phyloP scores from a whole-genome alignment of 1,140 invertebrate species.

The Coenobita brevimanus region DNA sequence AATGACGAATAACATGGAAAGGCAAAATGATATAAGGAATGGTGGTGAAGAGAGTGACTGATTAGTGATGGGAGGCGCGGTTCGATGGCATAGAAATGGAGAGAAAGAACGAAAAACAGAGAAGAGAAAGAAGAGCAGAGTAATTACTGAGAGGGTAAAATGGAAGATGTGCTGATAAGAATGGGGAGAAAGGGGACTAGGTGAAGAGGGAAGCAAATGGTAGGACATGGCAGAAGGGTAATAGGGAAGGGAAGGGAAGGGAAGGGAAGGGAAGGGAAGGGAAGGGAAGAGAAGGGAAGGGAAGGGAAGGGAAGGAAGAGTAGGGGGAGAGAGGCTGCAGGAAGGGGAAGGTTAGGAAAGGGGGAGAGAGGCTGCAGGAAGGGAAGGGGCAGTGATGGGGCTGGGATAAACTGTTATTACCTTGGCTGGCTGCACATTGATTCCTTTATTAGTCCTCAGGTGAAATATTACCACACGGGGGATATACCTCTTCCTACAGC shows the following conservation, averaged over 20 bases:
- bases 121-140: no score
- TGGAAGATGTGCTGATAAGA: no score
- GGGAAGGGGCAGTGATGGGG: constrained; percentile 6
- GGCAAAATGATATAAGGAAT: no score
- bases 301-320: not conserved
- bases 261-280: not conserved
- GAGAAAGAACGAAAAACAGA: no score
- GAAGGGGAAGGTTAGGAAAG: no score
- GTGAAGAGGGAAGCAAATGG: not conserved
- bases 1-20: no score
- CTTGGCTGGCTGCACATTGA: constrained; percentile 44
- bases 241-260: not conserved
- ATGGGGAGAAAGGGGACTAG: not conserved
- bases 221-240: no score
- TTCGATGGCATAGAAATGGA: no score
- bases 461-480: constrained; percentile 37
- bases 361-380: not conserved
- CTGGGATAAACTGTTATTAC: constrained; percentile 57
- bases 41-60: no score
- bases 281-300: not conserved
- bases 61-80: no score
- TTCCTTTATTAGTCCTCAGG: constrained; percentile 52
- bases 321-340: not conserved
- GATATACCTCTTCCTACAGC: constrained; percentile 31
- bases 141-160: no score